Conservation (phyloP, 2,797 vertebrate genomes). For the Anabas testudineus region DNA sequence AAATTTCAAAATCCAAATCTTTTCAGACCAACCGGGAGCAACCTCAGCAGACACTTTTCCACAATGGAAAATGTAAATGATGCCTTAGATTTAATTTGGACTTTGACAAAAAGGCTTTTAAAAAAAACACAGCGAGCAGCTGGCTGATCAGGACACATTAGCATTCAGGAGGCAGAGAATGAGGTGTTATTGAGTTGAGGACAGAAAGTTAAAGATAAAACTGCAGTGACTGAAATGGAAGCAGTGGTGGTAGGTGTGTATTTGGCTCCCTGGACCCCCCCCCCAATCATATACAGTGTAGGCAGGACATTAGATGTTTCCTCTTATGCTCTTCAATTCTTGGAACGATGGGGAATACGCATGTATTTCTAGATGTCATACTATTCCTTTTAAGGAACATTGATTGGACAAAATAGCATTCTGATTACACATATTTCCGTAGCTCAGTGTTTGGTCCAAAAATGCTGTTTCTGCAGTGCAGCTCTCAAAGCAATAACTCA, state of each 20-base stretch:
- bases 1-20: slow-evolving; percentile 42
- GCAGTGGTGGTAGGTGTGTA: not conserved
- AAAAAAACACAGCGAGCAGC: slow-evolving; percentile 59
- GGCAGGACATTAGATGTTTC: too few species aligned
- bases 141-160: slow-evolving; percentile 50
- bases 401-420: not conserved
- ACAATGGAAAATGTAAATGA: slow-evolving; percentile 56
- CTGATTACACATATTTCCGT: slow-evolving; percentile 15
- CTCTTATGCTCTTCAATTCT: too few species aligned
- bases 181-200: slow-evolving; percentile 32
- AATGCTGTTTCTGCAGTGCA: slow-evolving; percentile 16
- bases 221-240: slow-evolving; percentile 11
- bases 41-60: slow-evolving; percentile 38
- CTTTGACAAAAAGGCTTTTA: slow-evolving; percentile 62
- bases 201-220: slow-evolving; percentile 29
- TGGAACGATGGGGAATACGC: too few species aligned
- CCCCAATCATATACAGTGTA: too few species aligned
- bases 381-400: too few species aligned
- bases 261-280: not conserved
- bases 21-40: slow-evolving; percentile 26
- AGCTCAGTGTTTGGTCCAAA: slow-evolving; percentile 7
- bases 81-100: slow-evolving; percentile 67
- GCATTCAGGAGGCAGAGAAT: slow-evolving; percentile 43
- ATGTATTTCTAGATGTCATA: too few species aligned
- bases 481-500: slow-evolving; percentile 43